A percentile compares a stretch with the other conserved stretches of the same genome.
Conservation (phyloP, 2,797 vertebrate species). For the Scyliorhinus canicula region DNA sequence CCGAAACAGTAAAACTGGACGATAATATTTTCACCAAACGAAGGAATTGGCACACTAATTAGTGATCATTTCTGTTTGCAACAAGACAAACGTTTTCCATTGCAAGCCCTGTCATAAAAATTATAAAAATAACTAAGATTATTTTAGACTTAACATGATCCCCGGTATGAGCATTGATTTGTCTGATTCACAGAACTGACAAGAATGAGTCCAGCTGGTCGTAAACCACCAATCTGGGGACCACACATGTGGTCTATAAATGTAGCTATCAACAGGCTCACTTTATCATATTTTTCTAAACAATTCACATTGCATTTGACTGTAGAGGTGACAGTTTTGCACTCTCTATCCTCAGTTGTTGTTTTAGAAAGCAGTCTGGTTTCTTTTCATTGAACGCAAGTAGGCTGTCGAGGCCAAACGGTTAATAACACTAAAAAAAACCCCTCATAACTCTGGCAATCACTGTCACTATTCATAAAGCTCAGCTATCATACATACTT, state of each 20-base stretch:
- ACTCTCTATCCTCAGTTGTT: neutral
- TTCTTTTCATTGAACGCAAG: neutral
- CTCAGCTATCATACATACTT: conserved; percentile 32
- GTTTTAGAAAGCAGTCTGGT: neutral
- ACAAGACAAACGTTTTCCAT: neutral
- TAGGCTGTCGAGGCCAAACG: conserved; percentile 11
- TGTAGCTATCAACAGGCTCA: neutral
- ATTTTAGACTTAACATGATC: neutral
- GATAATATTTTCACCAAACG: neutral
- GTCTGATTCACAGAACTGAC: neutral
- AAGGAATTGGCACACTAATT: neutral
- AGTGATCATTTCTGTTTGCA: conserved; percentile 6
- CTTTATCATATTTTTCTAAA: neutral
- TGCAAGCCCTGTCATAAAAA: neutral
- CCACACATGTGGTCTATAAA: conserved; percentile 4
- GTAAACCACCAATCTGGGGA: neutral
- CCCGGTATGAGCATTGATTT: neutral
- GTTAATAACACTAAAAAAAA: conserved; percentile 34
- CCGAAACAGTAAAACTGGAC: neutral
- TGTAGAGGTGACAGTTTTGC: neutral
- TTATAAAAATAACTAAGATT: too few relatives aligned
- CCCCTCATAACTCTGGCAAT: conserved; percentile 29
- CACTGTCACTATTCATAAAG: conserved; percentile 37
- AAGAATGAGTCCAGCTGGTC: conserved; percentile 11
- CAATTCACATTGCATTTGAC: neutral